Conservation (phyloP, 2,888 invertebrate species). For the Sylvicola cinctus region DNA sequence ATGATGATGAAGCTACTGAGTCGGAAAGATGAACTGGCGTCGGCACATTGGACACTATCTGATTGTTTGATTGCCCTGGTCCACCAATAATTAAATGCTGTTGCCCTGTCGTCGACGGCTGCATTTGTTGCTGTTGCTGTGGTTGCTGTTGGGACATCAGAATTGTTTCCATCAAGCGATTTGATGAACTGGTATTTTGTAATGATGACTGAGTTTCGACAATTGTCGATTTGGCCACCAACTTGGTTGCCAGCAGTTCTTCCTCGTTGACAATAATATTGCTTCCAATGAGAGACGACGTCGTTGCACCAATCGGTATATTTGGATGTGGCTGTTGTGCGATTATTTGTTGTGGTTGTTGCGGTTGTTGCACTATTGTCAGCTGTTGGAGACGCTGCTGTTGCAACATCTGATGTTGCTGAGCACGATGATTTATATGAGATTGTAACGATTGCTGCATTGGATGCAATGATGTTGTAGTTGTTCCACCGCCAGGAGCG, state of each 20-base stretch:
- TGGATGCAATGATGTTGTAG: background rate
- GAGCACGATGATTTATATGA: slow-evolving; percentile 3
- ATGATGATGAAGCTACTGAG: background rate
- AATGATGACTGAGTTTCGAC: too few relatives aligned
- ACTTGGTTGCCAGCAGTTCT: background rate
- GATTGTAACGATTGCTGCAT: slow-evolving; percentile 2
- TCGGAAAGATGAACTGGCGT: too few relatives aligned
- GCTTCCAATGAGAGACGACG: slow-evolving; percentile 10
- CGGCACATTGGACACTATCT: too few relatives aligned
- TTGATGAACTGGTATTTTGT: too few relatives aligned
- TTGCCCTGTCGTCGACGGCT: slow-evolving; percentile 8
- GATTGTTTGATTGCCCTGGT: slow-evolving; percentile 1
- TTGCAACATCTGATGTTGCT: slow-evolving; percentile 12
- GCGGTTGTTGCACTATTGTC: slow-evolving; percentile 2
- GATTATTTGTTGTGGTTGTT: slow-evolving; percentile 6
- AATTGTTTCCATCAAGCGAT: background rate
- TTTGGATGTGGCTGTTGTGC: slow-evolving; percentile 3
- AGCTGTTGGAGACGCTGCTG: slow-evolving; percentile 11
- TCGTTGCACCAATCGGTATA: slow-evolving; percentile 11
- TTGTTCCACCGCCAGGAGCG: background rate
- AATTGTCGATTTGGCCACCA: background rate
- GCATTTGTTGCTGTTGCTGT: slow-evolving; percentile 21
- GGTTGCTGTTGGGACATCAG: slow-evolving; percentile 10
- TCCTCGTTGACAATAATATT: slow-evolving; percentile 6
- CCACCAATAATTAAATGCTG: slow-evolving; percentile 15